Conservation (phyloP, 2,888 invertebrate species). For the Cephus runcator region DNA sequence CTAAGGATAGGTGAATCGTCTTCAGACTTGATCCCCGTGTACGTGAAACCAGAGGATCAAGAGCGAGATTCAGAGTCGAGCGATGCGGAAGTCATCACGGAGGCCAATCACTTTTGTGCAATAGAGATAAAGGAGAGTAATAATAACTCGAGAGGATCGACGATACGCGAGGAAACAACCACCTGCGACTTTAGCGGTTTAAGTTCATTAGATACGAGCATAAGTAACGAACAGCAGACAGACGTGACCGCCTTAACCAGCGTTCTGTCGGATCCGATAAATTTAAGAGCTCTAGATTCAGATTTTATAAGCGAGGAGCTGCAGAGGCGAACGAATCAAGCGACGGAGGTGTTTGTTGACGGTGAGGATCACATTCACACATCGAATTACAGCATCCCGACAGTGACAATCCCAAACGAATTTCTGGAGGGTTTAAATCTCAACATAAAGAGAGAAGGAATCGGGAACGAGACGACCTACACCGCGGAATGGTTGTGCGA, state of each 20-base stretch:
- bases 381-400: constrained; percentile 35
- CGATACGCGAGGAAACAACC: constrained; percentile 18
- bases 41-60: constrained; percentile 31
- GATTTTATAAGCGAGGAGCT: constrained; percentile 39
- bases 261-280: constrained; percentile 31
- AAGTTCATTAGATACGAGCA: constrained; percentile 24
- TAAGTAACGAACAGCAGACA: constrained; percentile 29
- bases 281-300: constrained; percentile 33
- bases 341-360: constrained; percentile 34
- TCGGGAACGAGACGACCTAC: constrained; percentile 30
- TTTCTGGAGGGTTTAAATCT: constrained; percentile 37
- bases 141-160: constrained; percentile 17
- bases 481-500: constrained; percentile 38
- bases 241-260: constrained; percentile 25
- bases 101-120: constrained; percentile 40
- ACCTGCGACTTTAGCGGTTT: constrained; percentile 6
- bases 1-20: constrained; percentile 38
- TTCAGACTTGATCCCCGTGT: constrained; percentile 32
- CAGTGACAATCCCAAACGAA: constrained; percentile 39
- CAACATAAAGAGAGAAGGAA: constrained; percentile 43
- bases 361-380: constrained; percentile 33
- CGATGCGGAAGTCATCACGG: constrained; percentile 35
- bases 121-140: constrained; percentile 35
- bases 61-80: constrained; percentile 32
- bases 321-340: constrained; percentile 26